phyloP scores from a whole-genome alignment of 2,888 invertebrate genomes.

The Ennomos quercinarius region DNA sequence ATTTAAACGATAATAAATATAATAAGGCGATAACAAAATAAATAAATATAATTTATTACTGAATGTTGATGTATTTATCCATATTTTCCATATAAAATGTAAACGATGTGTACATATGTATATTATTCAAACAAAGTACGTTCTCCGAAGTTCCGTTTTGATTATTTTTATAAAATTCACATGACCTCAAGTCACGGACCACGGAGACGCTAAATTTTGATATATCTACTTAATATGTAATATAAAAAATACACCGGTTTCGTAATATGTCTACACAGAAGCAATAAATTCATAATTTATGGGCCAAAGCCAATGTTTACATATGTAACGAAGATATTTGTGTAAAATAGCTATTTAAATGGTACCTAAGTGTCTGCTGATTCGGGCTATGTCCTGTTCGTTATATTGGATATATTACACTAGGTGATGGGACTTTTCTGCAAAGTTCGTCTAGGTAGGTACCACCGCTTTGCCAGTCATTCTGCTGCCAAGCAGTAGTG shows the following conservation, averaged over 20 bases:
- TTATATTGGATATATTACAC: constrained; percentile 9
- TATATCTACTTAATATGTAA: constrained; percentile 28
- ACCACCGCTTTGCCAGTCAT: too few relatives aligned
- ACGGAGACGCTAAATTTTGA: constrained; percentile 34
- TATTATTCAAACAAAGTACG: constrained; percentile 22
- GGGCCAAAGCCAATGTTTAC: constrained; percentile 44
- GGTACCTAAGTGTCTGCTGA: constrained; percentile 35
- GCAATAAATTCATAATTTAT: constrained; percentile 48
- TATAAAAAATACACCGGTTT: constrained; percentile 46
- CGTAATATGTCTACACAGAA: constrained; percentile 38
- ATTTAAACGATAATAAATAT: too few relatives aligned
- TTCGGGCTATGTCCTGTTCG: constrained; percentile 35
- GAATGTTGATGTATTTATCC: constrained; percentile 1
- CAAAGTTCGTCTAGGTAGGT: too few relatives aligned
- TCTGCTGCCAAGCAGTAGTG: too few relatives aligned
- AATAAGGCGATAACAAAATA: too few relatives aligned
- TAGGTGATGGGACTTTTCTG: too few relatives aligned
- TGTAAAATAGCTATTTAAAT: constrained; percentile 30
- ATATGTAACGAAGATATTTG: constrained; percentile 41
- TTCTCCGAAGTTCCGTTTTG: constrained; percentile 46
- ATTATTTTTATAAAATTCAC: constrained; percentile 47
- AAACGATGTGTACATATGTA: constrained; percentile 19
- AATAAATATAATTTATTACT: too few relatives aligned
- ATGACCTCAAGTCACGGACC: constrained; percentile 50
- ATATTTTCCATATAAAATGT: constrained; percentile 2